Percentiles rank a stretch among this genome's conserved stretches.
These are phyloP conservation scores for Mylabris phalerata DNA, from an alignment of 1,140 invertebrate genomes.

Conservation along the genomic window DNA sequence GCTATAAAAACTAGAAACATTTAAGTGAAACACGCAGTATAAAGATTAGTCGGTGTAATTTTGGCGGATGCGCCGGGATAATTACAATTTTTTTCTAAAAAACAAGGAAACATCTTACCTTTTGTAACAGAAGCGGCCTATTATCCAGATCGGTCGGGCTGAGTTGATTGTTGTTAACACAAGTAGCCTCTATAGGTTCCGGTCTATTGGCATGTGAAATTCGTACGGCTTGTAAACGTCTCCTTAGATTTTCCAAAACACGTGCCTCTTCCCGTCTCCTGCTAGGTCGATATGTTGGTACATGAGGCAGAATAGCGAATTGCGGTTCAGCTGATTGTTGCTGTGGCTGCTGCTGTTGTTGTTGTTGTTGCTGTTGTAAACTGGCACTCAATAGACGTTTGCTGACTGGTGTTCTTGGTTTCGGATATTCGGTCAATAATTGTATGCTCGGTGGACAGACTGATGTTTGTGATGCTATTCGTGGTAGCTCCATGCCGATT, in stretches of 20 bases:
- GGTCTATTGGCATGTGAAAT: slow-evolving; percentile 35
- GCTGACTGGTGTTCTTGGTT: slow-evolving; percentile 31
- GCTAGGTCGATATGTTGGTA: slow-evolving; percentile 37
- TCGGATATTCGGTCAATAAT: slow-evolving; percentile 28
- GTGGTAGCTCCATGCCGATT: slow-evolving; percentile 35
- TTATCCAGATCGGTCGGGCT: slow-evolving; percentile 37
- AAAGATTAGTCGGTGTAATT: too few relatives aligned
- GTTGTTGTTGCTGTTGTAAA: slow-evolving; percentile 17
- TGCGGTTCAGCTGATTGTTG: slow-evolving; percentile 28
- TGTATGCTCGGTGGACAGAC: slow-evolving; percentile 33
- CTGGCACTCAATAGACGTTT: slow-evolving; percentile 29
- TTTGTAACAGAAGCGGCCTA: slow-evolving; percentile 40
- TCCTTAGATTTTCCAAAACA: slow-evolving; percentile 39
- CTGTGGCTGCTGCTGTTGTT: slow-evolving; percentile 13
- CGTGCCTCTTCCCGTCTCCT: slow-evolving; percentile 40
- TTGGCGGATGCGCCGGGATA: too few relatives aligned
- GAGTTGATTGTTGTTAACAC: slow-evolving; percentile 29
- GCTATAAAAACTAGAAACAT: too few relatives aligned
- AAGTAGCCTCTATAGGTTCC: slow-evolving; percentile 27
- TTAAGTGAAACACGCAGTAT: too few relatives aligned
- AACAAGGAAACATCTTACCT: slow-evolving; percentile 28
- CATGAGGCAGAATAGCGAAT: slow-evolving; percentile 34
- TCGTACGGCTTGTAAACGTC: slow-evolving; percentile 36
- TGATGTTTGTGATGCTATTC: slow-evolving; percentile 38
- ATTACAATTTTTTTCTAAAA: too few relatives aligned